Conservation (phyloP, 2,888 invertebrate species). For the Hipparchia semele region DNA sequence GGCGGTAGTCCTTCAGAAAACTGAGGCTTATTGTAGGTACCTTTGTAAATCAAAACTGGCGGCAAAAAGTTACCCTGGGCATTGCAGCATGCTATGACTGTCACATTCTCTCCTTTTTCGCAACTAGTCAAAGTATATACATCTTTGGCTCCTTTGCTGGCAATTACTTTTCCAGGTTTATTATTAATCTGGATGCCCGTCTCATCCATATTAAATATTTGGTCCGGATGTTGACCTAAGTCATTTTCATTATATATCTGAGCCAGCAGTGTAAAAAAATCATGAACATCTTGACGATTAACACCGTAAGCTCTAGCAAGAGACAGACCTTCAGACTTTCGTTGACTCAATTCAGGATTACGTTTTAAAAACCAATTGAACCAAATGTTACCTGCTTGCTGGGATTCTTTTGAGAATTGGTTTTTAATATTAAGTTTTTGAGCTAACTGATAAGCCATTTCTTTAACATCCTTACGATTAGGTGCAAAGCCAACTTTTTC, state of each 20-base stretch:
- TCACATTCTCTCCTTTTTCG: conserved; percentile 50
- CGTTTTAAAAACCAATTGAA: conserved; percentile 44
- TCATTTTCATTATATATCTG: conserved; percentile 43
- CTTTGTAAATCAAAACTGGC: conserved; percentile 46
- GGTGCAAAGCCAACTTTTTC: too few species aligned
- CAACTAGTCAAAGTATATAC: conserved; percentile 50
- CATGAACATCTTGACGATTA: conserved; percentile 43
- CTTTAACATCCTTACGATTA: conserved; percentile 35
- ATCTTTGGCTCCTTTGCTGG: conserved; percentile 51
- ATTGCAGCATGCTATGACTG: conserved; percentile 48
- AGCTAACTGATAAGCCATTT: conserved; percentile 23
- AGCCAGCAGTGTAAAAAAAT: conserved; percentile 43
- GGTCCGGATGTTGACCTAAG: conserved; percentile 45
- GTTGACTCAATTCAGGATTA: conserved; percentile 39
- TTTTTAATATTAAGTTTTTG: conserved; percentile 42
- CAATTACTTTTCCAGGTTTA: conserved; percentile 54
- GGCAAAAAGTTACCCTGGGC: conserved; percentile 46
- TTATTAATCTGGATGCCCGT: conserved; percentile 57
- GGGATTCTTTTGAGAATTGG: conserved; percentile 43
- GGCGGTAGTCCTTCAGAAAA: conserved; percentile 42
- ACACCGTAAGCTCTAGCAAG: conserved; percentile 43
- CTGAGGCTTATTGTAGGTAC: conserved; percentile 44
- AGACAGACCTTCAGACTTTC: conserved; percentile 50
- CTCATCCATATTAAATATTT: conserved; percentile 59
- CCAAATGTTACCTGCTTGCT: conserved; percentile 47